Conservation (phyloP, 2,797 vertebrate species). For the Avahi laniger region DNA sequence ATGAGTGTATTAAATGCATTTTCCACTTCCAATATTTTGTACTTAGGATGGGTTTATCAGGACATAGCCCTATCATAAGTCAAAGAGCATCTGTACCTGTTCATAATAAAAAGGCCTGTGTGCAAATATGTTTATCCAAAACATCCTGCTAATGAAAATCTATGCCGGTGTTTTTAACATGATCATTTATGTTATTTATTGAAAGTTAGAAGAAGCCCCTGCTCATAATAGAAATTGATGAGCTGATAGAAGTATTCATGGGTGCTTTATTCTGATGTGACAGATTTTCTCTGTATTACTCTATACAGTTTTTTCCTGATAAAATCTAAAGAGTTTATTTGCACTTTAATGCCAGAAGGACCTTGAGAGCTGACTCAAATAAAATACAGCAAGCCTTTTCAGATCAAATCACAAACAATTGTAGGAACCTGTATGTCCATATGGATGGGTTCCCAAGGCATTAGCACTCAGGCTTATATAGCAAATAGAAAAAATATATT, state of each 20-base stretch:
- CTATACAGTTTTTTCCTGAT: slow-evolving; percentile 10
- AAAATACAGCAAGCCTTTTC: slow-evolving; percentile 40
- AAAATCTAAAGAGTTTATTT: neutral
- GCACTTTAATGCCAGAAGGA: neutral
- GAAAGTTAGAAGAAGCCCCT: slow-evolving; percentile 35
- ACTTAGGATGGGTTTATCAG: neutral
- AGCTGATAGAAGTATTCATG: neutral
- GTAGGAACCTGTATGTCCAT: slow-evolving; percentile 68
- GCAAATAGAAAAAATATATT: slow-evolving; percentile 70
- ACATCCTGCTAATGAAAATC: neutral
- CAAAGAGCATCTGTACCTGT: neutral
- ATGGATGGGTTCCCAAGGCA: slow-evolving; percentile 83
- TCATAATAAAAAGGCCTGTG: neutral
- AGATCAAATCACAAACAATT: slow-evolving; percentile 33
- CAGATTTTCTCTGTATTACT: neutral
- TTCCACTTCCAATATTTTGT: neutral
- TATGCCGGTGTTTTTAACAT: neutral
- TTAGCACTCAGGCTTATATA: slow-evolving; percentile 41
- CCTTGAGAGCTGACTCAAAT: neutral
- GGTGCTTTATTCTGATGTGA: neutral
- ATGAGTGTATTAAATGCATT: neutral
- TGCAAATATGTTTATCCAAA: neutral
- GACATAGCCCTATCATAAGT: neutral
- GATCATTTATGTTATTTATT: neutral
- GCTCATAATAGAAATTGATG: neutral